phyloP scores from a whole-genome alignment of 2,888 invertebrate genomes.

The Drosophila macrospina region DNA sequence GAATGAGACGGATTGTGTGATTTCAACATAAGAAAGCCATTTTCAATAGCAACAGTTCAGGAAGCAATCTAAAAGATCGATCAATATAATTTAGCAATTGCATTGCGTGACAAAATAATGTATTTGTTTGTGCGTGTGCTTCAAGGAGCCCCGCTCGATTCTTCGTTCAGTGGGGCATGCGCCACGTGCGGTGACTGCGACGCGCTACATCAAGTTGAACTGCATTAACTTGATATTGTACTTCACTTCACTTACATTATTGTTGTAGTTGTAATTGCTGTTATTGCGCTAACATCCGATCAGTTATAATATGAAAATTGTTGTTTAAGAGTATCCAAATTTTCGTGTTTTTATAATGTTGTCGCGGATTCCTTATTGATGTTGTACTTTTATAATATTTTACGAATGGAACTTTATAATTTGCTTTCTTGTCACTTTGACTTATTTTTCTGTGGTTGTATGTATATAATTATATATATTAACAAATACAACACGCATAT shows the following conservation, averaged over 20 bases:
- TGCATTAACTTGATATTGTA: background rate
- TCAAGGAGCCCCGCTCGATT: slow-evolving; percentile 17
- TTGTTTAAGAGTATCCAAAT: slow-evolving; percentile 43
- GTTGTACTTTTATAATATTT: slow-evolving; percentile 17
- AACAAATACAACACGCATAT: slow-evolving; percentile 70
- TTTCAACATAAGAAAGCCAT: background rate
- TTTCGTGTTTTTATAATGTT: slow-evolving; percentile 29
- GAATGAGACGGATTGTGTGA: background rate
- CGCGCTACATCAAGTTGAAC: slow-evolving; percentile 8
- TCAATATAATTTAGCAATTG: slow-evolving; percentile 14
- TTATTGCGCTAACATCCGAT: slow-evolving; percentile 24
- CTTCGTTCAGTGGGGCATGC: slow-evolving; percentile 19
- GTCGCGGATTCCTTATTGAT: slow-evolving; percentile 36
- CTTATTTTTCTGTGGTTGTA: slow-evolving; percentile 26
- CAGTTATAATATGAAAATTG: slow-evolving; percentile 4
- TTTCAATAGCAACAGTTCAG: slow-evolving; percentile 9
- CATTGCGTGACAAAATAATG: background rate
- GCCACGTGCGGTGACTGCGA: slow-evolving; percentile 40
- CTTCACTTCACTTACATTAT: slow-evolving; percentile 39
- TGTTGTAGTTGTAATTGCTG: slow-evolving; percentile 22
- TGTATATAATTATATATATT: slow-evolving; percentile 33
- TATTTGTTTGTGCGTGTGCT: background rate
- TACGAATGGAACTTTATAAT: slow-evolving; percentile 15
- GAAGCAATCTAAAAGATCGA: slow-evolving; percentile 8
- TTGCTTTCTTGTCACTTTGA: slow-evolving; percentile 21